A percentile compares a stretch with the other conserved stretches of the same genome.
Evolutionary conservation across 2,888 invertebrate genomes (phyloP).

Genomic region (Cremastobaeus sp.): DNA sequence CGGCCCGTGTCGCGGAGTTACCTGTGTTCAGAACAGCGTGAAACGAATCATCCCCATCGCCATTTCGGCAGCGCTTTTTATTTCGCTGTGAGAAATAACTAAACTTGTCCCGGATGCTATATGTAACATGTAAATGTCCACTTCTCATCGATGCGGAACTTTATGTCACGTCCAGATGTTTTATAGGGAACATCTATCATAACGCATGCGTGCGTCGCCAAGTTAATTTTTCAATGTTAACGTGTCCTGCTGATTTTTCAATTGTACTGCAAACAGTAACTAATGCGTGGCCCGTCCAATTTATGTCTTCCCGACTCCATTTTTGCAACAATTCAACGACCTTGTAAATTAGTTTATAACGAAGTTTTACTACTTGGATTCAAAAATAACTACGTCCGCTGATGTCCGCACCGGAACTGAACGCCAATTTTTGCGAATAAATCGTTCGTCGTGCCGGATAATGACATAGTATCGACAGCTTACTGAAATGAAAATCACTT

Average conservation of each 20-base stretch:
- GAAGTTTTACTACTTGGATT: too few species aligned
- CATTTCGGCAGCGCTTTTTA: slow-evolving; percentile 46
- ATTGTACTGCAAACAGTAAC: too few species aligned
- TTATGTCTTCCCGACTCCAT: too few species aligned
- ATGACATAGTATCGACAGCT: too few species aligned
- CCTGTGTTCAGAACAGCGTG: slow-evolving; percentile 50
- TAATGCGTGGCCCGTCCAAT: too few species aligned
- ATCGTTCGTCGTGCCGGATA: too few species aligned
- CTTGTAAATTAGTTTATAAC: too few species aligned
- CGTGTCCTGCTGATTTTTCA: slow-evolving; percentile 33
- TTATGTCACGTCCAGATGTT: slow-evolving; percentile 59
- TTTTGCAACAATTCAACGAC: too few species aligned
- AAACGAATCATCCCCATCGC: slow-evolving; percentile 56
- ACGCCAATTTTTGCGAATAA: too few species aligned
- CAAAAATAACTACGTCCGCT: too few species aligned
- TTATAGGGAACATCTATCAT: slow-evolving; percentile 59
- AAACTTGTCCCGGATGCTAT: slow-evolving; percentile 38
- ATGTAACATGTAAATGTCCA: slow-evolving; percentile 60
- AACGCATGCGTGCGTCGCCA: slow-evolving; percentile 38
- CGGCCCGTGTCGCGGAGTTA: slow-evolving; percentile 50
- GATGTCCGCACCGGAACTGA: too few species aligned
- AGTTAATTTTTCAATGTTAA: slow-evolving; percentile 54
- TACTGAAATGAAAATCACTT: too few species aligned
- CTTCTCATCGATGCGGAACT: slow-evolving; percentile 61
- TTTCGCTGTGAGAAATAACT: slow-evolving; percentile 56